phyloP scores from a whole-genome alignment of 2,797 vertebrate genomes.

The Danio jaintianensis region DNA sequence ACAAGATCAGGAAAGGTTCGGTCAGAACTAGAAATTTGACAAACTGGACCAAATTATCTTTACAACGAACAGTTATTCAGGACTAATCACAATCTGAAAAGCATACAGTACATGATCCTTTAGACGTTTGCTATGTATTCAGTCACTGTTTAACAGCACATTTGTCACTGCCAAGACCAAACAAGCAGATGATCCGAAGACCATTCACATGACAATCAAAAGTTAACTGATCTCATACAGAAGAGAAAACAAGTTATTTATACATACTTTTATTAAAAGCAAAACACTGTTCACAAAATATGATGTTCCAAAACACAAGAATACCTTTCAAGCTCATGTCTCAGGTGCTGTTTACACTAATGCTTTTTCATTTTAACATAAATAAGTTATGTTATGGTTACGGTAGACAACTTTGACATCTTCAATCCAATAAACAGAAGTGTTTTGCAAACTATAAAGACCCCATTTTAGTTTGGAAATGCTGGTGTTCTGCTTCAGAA shows the following conservation, averaged over 20 bases:
- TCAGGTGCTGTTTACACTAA: no score
- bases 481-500: no score
- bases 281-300: not conserved
- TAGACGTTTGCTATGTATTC: not conserved
- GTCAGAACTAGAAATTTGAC: conserved; percentile 30
- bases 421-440: no score
- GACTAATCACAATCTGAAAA: not conserved
- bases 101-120: not conserved
- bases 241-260: not conserved
- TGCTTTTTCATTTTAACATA: no score
- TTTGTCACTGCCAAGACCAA: conserved; percentile 6
- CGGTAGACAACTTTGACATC: no score
- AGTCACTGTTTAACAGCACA: conserved; percentile 13
- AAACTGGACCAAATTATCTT: conserved; percentile 40
- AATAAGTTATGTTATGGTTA: no score
- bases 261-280: not conserved
- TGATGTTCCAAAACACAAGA: not conserved
- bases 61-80: not conserved
- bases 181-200: not conserved
- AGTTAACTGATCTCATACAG: not conserved
- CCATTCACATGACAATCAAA: conserved; percentile 31
- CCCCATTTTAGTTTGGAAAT: no score
- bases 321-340: not conserved
- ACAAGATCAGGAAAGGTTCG: conserved; percentile 37
- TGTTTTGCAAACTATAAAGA: no score